Conservation (phyloP, 1,140 invertebrate species). For the Riptortus pedestris region DNA sequence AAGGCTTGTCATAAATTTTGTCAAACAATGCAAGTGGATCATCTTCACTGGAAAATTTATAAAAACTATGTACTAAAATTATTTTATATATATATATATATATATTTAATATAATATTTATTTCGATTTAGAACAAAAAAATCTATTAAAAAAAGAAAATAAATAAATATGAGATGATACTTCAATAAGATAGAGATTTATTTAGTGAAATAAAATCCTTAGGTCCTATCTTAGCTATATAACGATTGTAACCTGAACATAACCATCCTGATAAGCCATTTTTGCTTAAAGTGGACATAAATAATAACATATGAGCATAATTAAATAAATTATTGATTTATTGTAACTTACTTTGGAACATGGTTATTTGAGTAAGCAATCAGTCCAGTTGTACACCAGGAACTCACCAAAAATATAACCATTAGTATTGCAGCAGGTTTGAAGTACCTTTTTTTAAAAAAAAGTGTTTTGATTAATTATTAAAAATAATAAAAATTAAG, state of each 20-base stretch:
- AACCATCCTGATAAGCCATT: too few relatives aligned
- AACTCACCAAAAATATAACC: constrained; percentile 55
- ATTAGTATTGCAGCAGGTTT: constrained; percentile 54
- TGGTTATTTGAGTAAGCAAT: constrained; percentile 68
- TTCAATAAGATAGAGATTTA: too few relatives aligned
- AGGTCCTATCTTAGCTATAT: too few relatives aligned
- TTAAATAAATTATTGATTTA: too few relatives aligned
- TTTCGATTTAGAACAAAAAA: too few relatives aligned
- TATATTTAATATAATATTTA: neutral
- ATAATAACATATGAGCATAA: too few relatives aligned
- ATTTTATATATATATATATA: neutral
- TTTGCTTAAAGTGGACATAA: too few relatives aligned
- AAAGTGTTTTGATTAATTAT: constrained; percentile 10
- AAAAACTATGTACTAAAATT: neutral
- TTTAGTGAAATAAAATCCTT: too few relatives aligned
- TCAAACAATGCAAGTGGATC: constrained; percentile 74
- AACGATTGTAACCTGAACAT: too few relatives aligned
- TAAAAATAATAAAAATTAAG: constrained; percentile 3
- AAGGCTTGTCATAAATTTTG: constrained; percentile 80
- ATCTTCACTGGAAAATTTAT: constrained; percentile 44
- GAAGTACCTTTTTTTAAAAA: constrained; percentile 41
- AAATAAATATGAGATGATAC: too few relatives aligned
- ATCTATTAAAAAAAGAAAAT: too few relatives aligned
- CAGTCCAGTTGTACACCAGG: constrained; percentile 65
- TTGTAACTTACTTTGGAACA: constrained; percentile 47